Percentiles rank a stretch among this genome's conserved stretches.
Evolutionary conservation across 2,797 vertebrate genomes (phyloP).

Genomic region (Falco novaeseelandiae): DNA sequence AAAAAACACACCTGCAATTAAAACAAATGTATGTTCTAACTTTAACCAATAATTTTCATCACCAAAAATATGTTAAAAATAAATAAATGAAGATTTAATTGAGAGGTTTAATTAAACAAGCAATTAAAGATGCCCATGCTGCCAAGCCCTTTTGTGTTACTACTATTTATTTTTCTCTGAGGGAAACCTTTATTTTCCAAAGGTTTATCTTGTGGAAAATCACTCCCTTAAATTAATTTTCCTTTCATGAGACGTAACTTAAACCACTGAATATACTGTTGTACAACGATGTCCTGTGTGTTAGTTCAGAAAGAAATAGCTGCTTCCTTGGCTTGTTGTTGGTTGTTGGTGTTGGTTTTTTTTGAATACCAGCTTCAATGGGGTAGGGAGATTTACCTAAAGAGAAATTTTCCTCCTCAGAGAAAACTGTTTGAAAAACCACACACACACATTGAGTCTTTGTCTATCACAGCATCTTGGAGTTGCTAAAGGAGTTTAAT

Average conservation of each 20-base stretch:
- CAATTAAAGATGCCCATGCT: not conserved
- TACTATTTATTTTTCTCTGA: constrained; percentile 48
- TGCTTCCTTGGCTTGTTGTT: not conserved
- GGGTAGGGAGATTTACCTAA: constrained; percentile 51
- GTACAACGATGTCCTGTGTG: constrained; percentile 47
- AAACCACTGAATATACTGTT: constrained; percentile 28
- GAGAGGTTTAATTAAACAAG: not conserved
- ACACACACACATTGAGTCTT: constrained; percentile 55
- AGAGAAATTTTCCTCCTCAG: constrained; percentile 61
- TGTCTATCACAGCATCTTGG: constrained; percentile 55
- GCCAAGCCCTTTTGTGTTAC: not conserved
- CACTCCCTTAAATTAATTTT: constrained; percentile 52
- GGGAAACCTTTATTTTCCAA: constrained; percentile 63
- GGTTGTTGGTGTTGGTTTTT: not conserved
- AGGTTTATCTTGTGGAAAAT: constrained; percentile 69
- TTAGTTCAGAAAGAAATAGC: constrained; percentile 72
- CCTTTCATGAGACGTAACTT: constrained; percentile 55
- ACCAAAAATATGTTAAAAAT: not conserved
- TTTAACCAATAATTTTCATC: not conserved
- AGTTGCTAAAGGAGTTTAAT: constrained; percentile 34
- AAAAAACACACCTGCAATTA: not conserved
- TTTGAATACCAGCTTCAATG: not conserved
- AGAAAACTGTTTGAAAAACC: constrained; percentile 64
- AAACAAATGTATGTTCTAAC: not conserved
- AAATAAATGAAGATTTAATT: not conserved